These are phyloP conservation scores for Setipinna tenuifilis DNA, from an alignment of 2,797 vertebrate genomes.

Conservation along the genomic window DNA sequence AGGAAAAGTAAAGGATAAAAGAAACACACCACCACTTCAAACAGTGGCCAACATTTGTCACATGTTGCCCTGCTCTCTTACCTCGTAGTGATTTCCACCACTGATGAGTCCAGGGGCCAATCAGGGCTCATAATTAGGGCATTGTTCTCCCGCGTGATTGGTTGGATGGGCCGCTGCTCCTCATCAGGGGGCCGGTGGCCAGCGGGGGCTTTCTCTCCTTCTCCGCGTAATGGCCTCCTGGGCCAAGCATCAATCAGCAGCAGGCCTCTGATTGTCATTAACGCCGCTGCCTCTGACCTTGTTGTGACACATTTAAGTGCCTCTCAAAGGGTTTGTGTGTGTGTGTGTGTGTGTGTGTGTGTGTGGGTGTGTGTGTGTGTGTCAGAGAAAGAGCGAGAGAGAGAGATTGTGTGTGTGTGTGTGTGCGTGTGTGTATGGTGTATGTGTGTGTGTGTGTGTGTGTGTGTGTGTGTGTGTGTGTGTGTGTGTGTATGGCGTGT, in stretches of 20 bases:
- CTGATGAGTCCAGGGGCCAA: not conserved
- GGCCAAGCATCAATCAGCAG: not conserved
- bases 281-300: constrained; percentile 40
- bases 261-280: constrained; percentile 37
- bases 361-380: not conserved
- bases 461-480: not conserved
- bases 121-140: constrained; percentile 30
- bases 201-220: not conserved
- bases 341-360: not conserved
- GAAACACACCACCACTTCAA: not conserved
- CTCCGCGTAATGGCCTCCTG: constrained; percentile 13
- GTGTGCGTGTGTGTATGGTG: not conserved
- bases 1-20: not conserved
- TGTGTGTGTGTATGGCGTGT: not conserved
- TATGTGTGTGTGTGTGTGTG: not conserved
- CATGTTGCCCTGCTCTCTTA: not conserved
- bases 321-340: not conserved
- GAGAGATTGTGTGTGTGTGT: not conserved
- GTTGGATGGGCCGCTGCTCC: not conserved
- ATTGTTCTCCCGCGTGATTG: constrained; percentile 29
- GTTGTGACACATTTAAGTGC: constrained; percentile 23
- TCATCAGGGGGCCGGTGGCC: not conserved
- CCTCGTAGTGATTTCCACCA: not conserved
- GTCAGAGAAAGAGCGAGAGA: too few species aligned
- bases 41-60: not conserved